These are phyloP conservation scores for Norana najaformis DNA, from an alignment of 2,888 invertebrate species.

Conservation along the genomic window DNA sequence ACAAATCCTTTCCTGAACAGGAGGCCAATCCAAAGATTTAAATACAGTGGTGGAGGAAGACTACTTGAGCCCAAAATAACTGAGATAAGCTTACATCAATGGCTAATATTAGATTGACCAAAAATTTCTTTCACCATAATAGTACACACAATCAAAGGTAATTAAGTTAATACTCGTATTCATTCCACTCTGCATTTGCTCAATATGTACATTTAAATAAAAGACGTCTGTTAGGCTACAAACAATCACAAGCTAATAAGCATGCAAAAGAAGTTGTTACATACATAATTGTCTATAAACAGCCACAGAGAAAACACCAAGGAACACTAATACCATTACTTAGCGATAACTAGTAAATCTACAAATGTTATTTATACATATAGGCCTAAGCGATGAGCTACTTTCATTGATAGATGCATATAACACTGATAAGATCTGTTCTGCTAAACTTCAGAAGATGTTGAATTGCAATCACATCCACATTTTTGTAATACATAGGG, in stretches of 20 bases:
- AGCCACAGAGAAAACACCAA: background rate
- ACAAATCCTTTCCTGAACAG: too few relatives aligned
- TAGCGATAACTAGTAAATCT: conserved; percentile 13
- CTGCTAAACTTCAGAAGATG: background rate
- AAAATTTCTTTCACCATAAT: background rate
- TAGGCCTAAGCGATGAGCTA: background rate
- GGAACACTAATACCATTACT: background rate
- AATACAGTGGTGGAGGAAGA: too few relatives aligned
- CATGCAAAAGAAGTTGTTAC: conserved; percentile 13
- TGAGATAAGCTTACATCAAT: background rate
- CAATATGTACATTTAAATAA: conserved; percentile 3
- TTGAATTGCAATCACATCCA: background rate
- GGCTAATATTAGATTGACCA: background rate
- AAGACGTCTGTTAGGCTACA: background rate
- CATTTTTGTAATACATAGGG: background rate
- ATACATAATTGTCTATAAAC: background rate
- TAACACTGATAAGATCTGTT: background rate
- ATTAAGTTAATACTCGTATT: conserved; percentile 13
- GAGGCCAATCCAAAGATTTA: too few relatives aligned
- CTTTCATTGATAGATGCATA: background rate
- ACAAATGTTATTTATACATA: background rate
- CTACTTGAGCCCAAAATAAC: background rate
- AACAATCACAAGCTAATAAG: background rate
- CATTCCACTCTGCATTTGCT: background rate
- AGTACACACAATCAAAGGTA: background rate